Evolutionary conservation across 2,888 invertebrate genomes (phyloP).

Genomic region (Hydropsyche betteni): DNA sequence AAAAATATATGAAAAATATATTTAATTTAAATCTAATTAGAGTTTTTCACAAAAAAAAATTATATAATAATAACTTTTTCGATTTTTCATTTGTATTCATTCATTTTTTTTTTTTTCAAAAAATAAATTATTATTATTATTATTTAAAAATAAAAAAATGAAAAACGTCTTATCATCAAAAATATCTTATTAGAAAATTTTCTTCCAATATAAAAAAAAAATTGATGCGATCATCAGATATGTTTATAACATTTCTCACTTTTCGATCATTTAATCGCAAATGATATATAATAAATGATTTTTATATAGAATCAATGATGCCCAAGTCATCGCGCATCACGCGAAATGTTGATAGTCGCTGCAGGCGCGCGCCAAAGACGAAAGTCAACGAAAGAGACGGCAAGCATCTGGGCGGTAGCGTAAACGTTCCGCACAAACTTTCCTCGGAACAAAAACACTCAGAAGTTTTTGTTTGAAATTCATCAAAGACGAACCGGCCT

Average conservation of each 20-base stretch:
- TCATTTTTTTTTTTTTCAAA: too few relatives aligned
- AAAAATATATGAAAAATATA: too few relatives aligned
- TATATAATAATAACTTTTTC: background rate
- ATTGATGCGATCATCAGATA: too few relatives aligned
- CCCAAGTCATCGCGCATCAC: slow-evolving; percentile 21
- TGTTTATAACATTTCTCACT: too few relatives aligned
- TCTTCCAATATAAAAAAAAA: too few relatives aligned
- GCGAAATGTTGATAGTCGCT: slow-evolving; percentile 47
- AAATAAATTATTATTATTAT: background rate
- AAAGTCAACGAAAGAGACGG: slow-evolving; percentile 49
- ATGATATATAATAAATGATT: too few relatives aligned
- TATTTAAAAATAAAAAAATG: background rate
- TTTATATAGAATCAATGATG: background rate
- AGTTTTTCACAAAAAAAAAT: too few relatives aligned
- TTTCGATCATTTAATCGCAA: too few relatives aligned
- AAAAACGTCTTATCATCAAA: background rate
- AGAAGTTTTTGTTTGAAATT: slow-evolving; percentile 28
- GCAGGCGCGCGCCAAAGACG: slow-evolving; percentile 41
- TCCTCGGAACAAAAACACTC: slow-evolving; percentile 37
- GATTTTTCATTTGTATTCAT: background rate
- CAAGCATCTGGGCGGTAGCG: slow-evolving; percentile 48
- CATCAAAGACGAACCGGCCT: background rate
- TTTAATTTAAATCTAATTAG: too few relatives aligned
- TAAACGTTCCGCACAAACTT: slow-evolving; percentile 20
- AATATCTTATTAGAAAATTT: background rate